phyloP scores from a whole-genome alignment of 2,797 vertebrate genomes.

The Ceyx erithaca region DNA sequence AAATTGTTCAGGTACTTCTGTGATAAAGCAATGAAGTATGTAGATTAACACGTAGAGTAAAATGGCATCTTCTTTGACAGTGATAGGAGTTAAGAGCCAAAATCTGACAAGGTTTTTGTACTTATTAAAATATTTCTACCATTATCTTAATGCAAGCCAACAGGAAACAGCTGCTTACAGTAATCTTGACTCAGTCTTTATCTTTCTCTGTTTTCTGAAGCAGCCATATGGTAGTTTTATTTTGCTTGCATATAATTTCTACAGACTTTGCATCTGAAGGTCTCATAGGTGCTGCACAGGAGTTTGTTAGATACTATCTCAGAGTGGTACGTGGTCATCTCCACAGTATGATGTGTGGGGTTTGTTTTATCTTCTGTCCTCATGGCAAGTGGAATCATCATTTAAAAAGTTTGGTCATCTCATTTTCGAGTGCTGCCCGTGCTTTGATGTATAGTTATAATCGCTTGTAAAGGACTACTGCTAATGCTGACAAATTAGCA shows the following conservation, averaged over 20 bases:
- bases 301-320: background rate
- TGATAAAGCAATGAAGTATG: background rate
- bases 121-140: background rate
- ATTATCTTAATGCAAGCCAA: background rate
- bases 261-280: background rate
- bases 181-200: background rate
- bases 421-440: background rate
- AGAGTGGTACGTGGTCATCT: background rate
- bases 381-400: background rate
- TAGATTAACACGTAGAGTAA: background rate
- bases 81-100: background rate
- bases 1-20: background rate
- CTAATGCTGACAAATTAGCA: conserved; percentile 17
- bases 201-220: background rate
- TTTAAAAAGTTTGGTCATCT: background rate
- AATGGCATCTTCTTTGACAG: background rate
- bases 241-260: background rate
- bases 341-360: background rate
- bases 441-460: background rate
- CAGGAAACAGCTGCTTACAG: background rate
- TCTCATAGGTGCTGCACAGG: background rate
- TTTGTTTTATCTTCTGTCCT: background rate
- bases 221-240: background rate
- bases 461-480: background rate
- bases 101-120: background rate